Evolutionary conservation across 2,888 invertebrate species (phyloP).

Genomic region (Lydus trimaculatus): DNA sequence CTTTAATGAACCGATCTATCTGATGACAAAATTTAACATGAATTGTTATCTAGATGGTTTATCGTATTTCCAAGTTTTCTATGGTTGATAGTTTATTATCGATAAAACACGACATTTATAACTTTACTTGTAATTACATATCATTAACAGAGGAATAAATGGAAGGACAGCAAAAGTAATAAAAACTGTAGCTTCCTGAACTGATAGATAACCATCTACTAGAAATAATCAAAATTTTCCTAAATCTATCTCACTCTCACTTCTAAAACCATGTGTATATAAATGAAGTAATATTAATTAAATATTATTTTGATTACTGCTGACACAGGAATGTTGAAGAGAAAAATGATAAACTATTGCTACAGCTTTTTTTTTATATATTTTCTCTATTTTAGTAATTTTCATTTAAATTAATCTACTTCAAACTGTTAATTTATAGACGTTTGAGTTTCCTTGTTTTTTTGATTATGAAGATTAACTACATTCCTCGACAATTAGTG

Average conservation of each 20-base stretch:
- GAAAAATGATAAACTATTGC: background rate
- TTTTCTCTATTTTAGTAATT: background rate
- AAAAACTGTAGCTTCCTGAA: background rate
- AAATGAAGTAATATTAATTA: background rate
- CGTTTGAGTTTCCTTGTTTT: background rate
- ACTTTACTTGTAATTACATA: background rate
- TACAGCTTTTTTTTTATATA: background rate
- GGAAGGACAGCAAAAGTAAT: background rate
- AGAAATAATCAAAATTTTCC: background rate
- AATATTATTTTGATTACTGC: background rate
- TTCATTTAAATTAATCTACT: background rate
- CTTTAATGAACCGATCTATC: background rate
- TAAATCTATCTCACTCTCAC: background rate
- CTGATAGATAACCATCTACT: background rate
- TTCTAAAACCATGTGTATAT: background rate
- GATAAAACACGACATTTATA: constrained; percentile 1
- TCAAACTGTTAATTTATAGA: background rate
- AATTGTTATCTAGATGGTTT: background rate
- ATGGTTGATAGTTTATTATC: background rate
- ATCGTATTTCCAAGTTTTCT: background rate
- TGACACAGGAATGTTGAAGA: background rate
- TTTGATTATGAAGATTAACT: background rate
- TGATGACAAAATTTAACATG: background rate
- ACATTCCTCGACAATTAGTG: background rate
- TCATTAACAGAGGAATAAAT: background rate